Conservation (phyloP, 2,113 vertebrate genomes). For the Crotalus horridus region DNA sequence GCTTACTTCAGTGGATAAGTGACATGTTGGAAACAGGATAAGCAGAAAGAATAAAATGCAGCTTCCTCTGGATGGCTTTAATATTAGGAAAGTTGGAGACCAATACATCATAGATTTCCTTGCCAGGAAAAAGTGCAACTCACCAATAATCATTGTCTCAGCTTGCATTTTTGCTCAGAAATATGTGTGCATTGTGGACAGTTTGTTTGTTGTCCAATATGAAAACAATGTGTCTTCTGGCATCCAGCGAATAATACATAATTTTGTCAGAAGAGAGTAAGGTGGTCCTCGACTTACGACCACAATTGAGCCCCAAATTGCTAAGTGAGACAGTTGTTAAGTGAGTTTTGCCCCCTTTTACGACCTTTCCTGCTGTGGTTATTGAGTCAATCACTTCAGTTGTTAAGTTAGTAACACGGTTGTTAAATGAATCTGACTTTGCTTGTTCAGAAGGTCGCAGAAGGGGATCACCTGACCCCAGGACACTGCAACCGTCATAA, state of each 20-base stretch:
- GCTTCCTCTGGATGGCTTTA: neutral
- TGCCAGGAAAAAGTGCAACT: neutral
- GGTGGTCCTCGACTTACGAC: neutral
- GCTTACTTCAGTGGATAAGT: neutral
- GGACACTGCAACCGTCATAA: too few relatives aligned
- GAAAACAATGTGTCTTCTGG: neutral
- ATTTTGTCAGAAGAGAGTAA: neutral
- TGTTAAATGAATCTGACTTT: too few relatives aligned
- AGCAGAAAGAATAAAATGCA: neutral
- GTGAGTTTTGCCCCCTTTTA: too few relatives aligned
- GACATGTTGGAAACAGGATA: neutral
- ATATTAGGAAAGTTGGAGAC: neutral
- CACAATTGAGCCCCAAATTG: too few relatives aligned
- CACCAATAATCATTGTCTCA: neutral
- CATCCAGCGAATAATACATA: neutral
- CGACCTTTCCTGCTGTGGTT: too few relatives aligned
- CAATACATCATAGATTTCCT: neutral
- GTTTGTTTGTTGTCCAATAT: neutral
- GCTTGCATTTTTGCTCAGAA: neutral
- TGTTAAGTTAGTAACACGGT: too few relatives aligned
- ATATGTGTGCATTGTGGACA: neutral
- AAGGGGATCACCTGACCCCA: too few relatives aligned
- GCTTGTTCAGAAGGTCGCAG: too few relatives aligned
- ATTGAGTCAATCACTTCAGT: too few relatives aligned
- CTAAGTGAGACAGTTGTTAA: too few relatives aligned